Base-by-base conservation (phyloP, 2,888 invertebrate genomes). In the Mythimna ferrago region DNA sequence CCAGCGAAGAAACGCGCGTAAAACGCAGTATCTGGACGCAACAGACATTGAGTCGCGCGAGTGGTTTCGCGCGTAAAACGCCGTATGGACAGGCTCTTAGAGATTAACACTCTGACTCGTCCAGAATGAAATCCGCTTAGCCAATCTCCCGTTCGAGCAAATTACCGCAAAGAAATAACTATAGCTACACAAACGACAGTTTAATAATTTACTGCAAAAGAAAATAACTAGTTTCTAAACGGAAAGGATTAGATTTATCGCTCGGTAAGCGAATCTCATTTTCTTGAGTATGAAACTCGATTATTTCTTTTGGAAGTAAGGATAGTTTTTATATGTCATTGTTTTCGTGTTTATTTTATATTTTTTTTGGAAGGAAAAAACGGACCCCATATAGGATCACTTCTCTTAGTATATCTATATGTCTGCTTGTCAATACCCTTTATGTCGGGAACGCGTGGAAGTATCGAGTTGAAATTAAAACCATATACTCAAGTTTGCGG, bases 201-300 rank as follows among this genome's bases (percentile, higher is more conserved):
- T 74, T 70, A 67, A 70, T 74, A 82, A 82, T 70, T 74, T 67
- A 70, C 66, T 48, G 56, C 64, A 35, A 54, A 71, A 76, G 63
- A 74, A 80, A 72, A 76, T 73, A 83, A 72, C 58, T 77, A 71
- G 66, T 80, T 83, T 73, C 57, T 70, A 64, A 68, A 68, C 62
- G 66, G 35, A 77, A 68, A 66, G 62, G 71, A 82, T 86, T 78
- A 86, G 63, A 86, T 84, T 81, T 76, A 62, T 56, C 65, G 73
- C 66, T 72, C 66, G 63, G 82, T 72, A 78, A 86, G 75, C 69
- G 67, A 75, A 83, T 73, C 60, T 38, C 66, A 64, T 83, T 83
- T 69, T 56, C 71, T 54, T 32, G 26, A 6, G 76, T 67, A 74
- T 56, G 14, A 69, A 64, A 58, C 32, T 60, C 26, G 60, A 57